These are phyloP conservation scores for Mesodorylaimus sp. DNA, from an alignment of 2,888 invertebrate species.

Conservation along the genomic window DNA sequence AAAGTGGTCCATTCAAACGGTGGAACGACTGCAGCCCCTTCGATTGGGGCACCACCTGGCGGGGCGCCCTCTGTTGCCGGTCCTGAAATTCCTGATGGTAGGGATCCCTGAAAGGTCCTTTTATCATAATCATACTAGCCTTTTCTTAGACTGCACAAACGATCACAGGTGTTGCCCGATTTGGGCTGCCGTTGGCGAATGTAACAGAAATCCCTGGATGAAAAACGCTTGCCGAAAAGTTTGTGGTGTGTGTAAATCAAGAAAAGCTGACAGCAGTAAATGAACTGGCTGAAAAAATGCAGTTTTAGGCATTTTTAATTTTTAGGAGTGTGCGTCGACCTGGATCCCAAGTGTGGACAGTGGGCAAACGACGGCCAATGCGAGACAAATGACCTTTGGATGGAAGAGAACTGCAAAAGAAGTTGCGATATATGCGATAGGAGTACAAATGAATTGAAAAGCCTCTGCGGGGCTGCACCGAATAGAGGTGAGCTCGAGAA, in stretches of 20 bases:
- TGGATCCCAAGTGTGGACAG: background rate
- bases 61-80: no score
- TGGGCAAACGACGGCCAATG: background rate
- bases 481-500: background rate
- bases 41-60: no score
- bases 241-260: constrained; percentile 7
- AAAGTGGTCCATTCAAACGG: no score
- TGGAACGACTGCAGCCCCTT: no score
- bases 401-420: background rate
- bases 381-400: background rate
- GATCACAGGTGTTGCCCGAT: constrained; percentile 8
- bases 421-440: background rate
- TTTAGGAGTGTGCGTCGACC: background rate
- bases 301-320: background rate
- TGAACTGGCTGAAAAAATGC: background rate
- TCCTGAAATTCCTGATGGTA: no score
- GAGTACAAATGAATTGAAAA: background rate
- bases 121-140: no score
- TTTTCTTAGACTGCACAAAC: no score
- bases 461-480: background rate
- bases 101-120: no score
- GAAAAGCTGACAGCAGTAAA: background rate
- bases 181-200: constrained; percentile 3
- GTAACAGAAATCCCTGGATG: constrained; percentile 5
- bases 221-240: constrained; percentile 1